phyloP scores from a whole-genome alignment of 2,888 invertebrate genomes.

The Drosophila kambysellisi region DNA sequence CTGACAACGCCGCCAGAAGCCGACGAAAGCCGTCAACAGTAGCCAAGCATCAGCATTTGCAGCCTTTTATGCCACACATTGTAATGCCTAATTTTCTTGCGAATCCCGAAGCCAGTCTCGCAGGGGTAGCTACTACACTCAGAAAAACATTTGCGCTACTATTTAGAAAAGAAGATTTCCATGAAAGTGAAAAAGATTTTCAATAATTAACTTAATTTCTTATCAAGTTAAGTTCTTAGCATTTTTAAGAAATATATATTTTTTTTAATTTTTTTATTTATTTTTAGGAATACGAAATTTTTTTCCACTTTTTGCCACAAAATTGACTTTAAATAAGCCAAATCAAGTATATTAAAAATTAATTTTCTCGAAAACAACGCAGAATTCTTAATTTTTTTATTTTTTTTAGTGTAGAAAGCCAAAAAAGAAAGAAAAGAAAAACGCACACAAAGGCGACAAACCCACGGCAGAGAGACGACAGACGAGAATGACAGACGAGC shows the following conservation, averaged over 20 bases:
- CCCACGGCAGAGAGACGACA: slow-evolving; percentile 39
- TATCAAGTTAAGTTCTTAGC: background rate
- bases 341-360: background rate
- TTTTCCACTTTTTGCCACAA: too few species aligned
- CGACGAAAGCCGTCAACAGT: slow-evolving; percentile 8
- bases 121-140: slow-evolving; percentile 6
- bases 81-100: slow-evolving; percentile 75
- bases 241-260: background rate
- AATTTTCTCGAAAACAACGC: background rate
- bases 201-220: background rate
- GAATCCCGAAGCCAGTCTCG: slow-evolving; percentile 28
- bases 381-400: background rate
- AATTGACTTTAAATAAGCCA: background rate
- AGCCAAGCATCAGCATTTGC: slow-evolving; percentile 20
- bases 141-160: background rate
- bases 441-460: slow-evolving; percentile 41
- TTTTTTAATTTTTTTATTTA: too few species aligned
- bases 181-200: background rate
- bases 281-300: background rate
- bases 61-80: slow-evolving; percentile 64
- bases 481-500: slow-evolving; percentile 41
- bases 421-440: slow-evolving; percentile 5
- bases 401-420: slow-evolving; percentile 1
- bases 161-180: background rate
- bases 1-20: slow-evolving; percentile 5